Conservation (phyloP, 2,888 invertebrate species). For the Dasypogon diadema region DNA sequence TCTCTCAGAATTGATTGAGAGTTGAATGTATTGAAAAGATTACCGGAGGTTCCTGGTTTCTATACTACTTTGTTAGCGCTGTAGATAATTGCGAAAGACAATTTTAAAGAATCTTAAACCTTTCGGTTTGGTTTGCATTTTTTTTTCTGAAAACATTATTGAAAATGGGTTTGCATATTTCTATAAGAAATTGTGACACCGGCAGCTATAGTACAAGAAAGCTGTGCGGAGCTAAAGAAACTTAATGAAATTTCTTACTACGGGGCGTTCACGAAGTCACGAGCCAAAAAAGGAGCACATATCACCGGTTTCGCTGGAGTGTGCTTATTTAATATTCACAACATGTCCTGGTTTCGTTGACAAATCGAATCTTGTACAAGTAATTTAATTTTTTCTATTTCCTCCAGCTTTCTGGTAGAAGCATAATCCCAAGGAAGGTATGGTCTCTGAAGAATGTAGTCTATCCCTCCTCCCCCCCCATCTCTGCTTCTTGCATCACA, state of each 20-base stretch:
- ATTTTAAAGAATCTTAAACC: background rate
- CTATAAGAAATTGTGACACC: background rate
- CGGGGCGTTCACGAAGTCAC: slow-evolving; percentile 3
- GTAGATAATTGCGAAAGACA: background rate
- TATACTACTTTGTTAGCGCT: no score
- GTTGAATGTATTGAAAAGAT: no score
- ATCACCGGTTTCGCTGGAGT: slow-evolving; percentile 1
- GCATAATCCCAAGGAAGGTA: slow-evolving; percentile 11
- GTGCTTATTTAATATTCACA: slow-evolving; percentile 57
- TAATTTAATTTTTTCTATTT: slow-evolving; percentile 57
- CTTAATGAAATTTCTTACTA: slow-evolving; percentile 43
- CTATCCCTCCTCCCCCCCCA: no score
- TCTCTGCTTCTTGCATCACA: background rate
- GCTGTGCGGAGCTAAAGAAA: slow-evolving; percentile 1
- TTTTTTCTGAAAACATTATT: background rate
- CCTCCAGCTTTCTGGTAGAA: slow-evolving; percentile 32
- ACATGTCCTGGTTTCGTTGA: slow-evolving; percentile 58
- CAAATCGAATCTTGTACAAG: slow-evolving; percentile 59
- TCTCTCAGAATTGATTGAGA: no score
- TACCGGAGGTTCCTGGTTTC: no score
- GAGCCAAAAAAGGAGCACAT: slow-evolving; percentile 15
- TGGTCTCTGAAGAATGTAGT: slow-evolving; percentile 4
- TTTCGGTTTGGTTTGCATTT: background rate
- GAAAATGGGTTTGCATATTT: slow-evolving; percentile 18
- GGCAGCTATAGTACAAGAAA: slow-evolving; percentile 21